phyloP scores from a whole-genome alignment of 2,113 vertebrate species.

The Aleadryas rufinucha region DNA sequence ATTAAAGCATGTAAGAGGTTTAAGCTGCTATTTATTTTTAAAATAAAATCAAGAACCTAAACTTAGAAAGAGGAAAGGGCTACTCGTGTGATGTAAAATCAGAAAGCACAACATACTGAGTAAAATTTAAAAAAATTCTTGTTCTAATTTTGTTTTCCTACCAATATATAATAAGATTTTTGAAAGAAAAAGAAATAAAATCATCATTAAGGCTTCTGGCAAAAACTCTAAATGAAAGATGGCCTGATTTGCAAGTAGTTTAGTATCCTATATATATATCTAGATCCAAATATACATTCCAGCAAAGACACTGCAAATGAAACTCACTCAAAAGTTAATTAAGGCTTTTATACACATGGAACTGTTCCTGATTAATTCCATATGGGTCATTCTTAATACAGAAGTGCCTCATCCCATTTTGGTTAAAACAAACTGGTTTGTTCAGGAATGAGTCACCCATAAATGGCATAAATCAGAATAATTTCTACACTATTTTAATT shows the following conservation, averaged over 20 bases:
- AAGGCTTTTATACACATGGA: slow-evolving; percentile 20
- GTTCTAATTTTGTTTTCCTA: background rate
- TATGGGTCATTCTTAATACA: background rate
- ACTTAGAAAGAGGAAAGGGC: background rate
- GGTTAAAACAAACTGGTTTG: background rate
- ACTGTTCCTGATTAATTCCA: slow-evolving; percentile 42
- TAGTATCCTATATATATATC: background rate
- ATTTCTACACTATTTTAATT: background rate
- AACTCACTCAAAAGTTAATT: slow-evolving; percentile 46
- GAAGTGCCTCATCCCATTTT: background rate
- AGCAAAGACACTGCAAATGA: slow-evolving; percentile 15
- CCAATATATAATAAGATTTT: background rate
- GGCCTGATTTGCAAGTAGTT: background rate
- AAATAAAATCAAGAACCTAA: background rate
- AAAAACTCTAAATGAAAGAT: background rate
- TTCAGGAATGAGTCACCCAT: background rate
- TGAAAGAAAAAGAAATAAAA: background rate
- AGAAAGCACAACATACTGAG: background rate
- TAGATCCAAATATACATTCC: background rate
- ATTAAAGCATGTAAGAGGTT: background rate
- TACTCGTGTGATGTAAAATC: background rate
- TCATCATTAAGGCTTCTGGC: background rate
- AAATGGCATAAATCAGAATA: background rate
- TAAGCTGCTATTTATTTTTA: background rate
- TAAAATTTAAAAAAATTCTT: background rate